Base-by-base conservation (phyloP, 2,888 invertebrate species). In the Drosophila hawaiiensis region DNA sequence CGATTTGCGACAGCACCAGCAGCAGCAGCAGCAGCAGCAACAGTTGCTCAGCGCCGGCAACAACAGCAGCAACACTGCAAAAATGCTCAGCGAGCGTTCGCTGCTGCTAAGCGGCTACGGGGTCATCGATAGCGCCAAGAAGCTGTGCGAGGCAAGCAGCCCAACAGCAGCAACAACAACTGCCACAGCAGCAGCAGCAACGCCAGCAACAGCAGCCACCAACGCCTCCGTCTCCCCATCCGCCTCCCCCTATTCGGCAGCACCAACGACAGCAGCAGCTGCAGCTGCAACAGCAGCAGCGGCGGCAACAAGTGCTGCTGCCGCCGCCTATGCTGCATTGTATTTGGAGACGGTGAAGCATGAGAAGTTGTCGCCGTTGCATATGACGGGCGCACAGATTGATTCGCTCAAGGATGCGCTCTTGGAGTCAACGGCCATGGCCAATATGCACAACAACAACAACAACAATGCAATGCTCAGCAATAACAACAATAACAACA, bases 71-170 rank as follows among this genome's bases (percentile, higher is more conserved):
- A 89, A 88, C 31, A 75, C 73, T 64, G 78, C 73, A 7, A 93
- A 92, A 80, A 93, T 93, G 93, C 92, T 93, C 72, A 93, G 93
- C 78, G 93, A 93, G 90, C 92, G 92, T 37, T 92, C 93, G 76
- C 77, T 93, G 65, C 80, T 93, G 82, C 83, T 93, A 69, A 92
- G 91, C 86, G 91, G 91, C 76, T 92, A 91, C 80, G 92, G 89
- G 66, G 83, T 88, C 75, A 90, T 91, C 72, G 92, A 93, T 63
- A 92, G 86, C 76, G 86, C 81, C 69, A 92, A 92, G 75, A 91
- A 91, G 75, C 84, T 91, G 84, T 93, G 92, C 80, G 91, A 93
- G 73, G 91, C 84, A 59, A 76, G 69, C 64, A 75, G 76, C 65
- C 75, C 74, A 50, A 79, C 58, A 37, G 78, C 54, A 19, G 67